Conservation (phyloP, 2,113 vertebrate genomes). For the Clinocottus analis region DNA sequence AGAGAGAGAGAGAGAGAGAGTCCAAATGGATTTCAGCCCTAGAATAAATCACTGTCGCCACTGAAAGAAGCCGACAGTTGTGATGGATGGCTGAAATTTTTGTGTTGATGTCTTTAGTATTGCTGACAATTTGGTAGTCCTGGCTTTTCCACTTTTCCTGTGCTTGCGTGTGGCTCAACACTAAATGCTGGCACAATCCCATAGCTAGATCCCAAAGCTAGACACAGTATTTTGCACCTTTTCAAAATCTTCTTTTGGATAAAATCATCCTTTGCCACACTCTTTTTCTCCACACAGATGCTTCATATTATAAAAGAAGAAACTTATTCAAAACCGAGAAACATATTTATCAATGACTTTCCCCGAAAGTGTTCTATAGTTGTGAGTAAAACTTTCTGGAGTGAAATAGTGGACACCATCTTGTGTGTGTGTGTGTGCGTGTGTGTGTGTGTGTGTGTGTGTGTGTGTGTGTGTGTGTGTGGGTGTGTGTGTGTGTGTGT, state of each 20-base stretch:
- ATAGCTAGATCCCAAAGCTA: slow-evolving; percentile 36
- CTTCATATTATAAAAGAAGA: background rate
- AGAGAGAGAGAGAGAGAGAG: slow-evolving; percentile 55
- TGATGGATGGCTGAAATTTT: slow-evolving; percentile 87
- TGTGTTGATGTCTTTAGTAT: slow-evolving; percentile 88
- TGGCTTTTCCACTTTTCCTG: slow-evolving; percentile 76
- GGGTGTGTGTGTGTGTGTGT: slow-evolving; percentile 4
- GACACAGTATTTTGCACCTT: slow-evolving; percentile 30
- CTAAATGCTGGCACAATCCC: slow-evolving; percentile 62
- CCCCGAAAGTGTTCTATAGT: background rate
- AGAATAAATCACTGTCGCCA: slow-evolving; percentile 87
- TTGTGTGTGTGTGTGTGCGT: slow-evolving; percentile 39
- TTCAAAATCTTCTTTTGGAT: slow-evolving; percentile 4
- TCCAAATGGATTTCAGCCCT: slow-evolving; percentile 82
- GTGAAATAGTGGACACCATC: slow-evolving; percentile 48
- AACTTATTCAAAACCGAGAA: background rate
- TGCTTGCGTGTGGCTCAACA: slow-evolving; percentile 71
- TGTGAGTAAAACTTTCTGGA: slow-evolving; percentile 19
- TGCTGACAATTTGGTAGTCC: slow-evolving; percentile 86
- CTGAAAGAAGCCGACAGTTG: slow-evolving; percentile 82
- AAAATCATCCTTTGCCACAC: background rate
- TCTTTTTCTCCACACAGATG: background rate
- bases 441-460: slow-evolving; percentile 39
- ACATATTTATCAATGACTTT: background rate
- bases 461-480: slow-evolving; percentile 38